These are phyloP conservation scores for Panorpa germanica DNA, from an alignment of 2,888 invertebrate genomes.

Conservation along the genomic window DNA sequence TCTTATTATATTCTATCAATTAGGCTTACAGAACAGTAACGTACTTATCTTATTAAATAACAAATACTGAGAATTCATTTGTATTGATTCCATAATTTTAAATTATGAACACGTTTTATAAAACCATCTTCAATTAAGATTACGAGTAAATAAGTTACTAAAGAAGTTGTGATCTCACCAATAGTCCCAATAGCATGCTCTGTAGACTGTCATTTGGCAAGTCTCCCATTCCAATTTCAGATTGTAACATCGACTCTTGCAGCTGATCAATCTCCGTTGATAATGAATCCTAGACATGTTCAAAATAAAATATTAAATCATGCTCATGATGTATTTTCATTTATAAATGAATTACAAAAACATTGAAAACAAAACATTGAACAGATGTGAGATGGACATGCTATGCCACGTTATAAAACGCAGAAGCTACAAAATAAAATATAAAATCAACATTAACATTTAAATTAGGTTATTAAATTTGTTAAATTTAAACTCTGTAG, in stretches of 20 bases:
- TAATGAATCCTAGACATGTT: slow-evolving; percentile 30
- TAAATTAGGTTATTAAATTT: too few relatives aligned
- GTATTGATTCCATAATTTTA: background rate
- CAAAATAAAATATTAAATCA: background rate
- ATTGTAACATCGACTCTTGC: slow-evolving; percentile 42
- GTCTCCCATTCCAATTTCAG: slow-evolving; percentile 45
- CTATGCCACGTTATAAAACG: background rate
- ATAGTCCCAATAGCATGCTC: slow-evolving; percentile 48
- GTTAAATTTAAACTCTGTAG: too few relatives aligned
- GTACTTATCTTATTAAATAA: slow-evolving; percentile 1
- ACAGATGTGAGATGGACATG: background rate
- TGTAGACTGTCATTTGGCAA: slow-evolving; percentile 52
- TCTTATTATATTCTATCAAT: too few relatives aligned
- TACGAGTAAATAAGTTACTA: too few relatives aligned
- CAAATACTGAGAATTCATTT: slow-evolving; percentile 2
- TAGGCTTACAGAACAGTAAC: too few relatives aligned
- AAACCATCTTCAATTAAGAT: too few relatives aligned
- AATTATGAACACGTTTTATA: too few relatives aligned
- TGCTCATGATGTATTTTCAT: background rate
- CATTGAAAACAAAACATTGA: background rate
- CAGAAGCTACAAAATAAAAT: background rate
- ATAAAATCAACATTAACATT: too few relatives aligned
- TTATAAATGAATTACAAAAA: background rate
- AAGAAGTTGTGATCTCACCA: too few relatives aligned
- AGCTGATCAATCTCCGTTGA: slow-evolving; percentile 50